Percentiles rank a stretch among this genome's conserved stretches.
Conservation (phyloP, 2,797 vertebrate species). For the Sebastiscus tertius region DNA sequence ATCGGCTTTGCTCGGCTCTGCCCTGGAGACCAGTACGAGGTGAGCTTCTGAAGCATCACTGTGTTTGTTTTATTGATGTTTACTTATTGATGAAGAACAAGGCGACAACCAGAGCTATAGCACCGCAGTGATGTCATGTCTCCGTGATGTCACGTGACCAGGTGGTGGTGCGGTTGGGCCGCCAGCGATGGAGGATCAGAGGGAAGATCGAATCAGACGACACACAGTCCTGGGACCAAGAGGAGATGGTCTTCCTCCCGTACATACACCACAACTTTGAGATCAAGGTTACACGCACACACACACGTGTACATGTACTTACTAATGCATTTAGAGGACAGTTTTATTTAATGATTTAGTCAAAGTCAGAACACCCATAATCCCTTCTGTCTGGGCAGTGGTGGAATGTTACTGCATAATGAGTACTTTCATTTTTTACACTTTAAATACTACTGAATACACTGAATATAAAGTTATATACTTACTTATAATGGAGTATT, state of each 20-base stretch:
- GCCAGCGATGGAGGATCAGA: slow-evolving; percentile 93
- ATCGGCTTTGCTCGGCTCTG: slow-evolving; percentile 96
- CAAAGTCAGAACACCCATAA: not conserved
- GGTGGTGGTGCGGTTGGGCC: slow-evolving; percentile 91
- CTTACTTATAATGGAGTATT: not conserved
- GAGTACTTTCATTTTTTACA: not conserved
- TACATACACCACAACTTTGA: slow-evolving; percentile 92
- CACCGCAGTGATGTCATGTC: not conserved
- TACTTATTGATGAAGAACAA: not conserved
- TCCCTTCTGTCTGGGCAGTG: not conserved
- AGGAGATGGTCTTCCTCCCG: slow-evolving; percentile 92
- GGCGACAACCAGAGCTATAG: too few species aligned
- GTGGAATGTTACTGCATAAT: not conserved
- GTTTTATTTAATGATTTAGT: too few species aligned
- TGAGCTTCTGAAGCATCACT: slow-evolving; percentile 57
- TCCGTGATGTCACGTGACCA: slow-evolving; percentile 57
- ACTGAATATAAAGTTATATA: too few species aligned
- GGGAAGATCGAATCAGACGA: slow-evolving; percentile 92
- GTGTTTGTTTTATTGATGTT: not conserved
- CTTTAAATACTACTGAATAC: not conserved
- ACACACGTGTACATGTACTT: not conserved
- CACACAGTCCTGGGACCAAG: slow-evolving; percentile 94
- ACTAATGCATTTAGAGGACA: too few species aligned
- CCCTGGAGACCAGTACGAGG: slow-evolving; percentile 98
- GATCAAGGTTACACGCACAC: slow-evolving; percentile 87